Percentiles rank a stretch among this genome's conserved stretches.
Evolutionary conservation across 2,888 invertebrate genomes (phyloP).

Genomic region (Ephialtes manifestator): DNA sequence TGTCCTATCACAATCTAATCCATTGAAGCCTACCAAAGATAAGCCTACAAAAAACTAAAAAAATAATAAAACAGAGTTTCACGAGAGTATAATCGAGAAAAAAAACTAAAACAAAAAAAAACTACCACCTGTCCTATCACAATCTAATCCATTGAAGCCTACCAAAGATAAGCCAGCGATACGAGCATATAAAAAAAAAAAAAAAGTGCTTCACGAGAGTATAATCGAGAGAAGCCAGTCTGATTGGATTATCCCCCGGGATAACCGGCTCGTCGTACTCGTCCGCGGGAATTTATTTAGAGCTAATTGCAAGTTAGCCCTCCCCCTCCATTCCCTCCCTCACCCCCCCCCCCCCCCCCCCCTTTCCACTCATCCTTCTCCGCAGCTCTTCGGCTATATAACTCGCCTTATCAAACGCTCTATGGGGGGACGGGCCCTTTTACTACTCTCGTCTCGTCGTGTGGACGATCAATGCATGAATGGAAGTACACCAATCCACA

Average conservation of each 20-base stretch:
- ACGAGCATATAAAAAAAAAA: constrained; percentile 2
- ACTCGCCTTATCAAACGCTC: constrained; percentile 73
- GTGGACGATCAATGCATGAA: constrained; percentile 85
- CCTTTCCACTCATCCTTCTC: no score
- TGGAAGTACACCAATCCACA: constrained; percentile 75
- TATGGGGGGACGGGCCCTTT: constrained; percentile 47
- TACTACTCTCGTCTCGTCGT: constrained; percentile 70
- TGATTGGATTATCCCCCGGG: constrained; percentile 61
- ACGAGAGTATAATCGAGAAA: background rate
- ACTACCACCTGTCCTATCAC: no score
- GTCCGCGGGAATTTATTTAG: constrained; percentile 67
- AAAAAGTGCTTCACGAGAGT: background rate
- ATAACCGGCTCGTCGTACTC: constrained; percentile 56
- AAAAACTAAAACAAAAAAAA: background rate
- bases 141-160: constrained; percentile 2
- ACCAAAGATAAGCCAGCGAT: constrained; percentile 9
- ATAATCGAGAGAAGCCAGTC: constrained; percentile 12
- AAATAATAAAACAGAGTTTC: no score
- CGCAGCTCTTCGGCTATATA: background rate
- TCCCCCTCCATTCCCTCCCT: background rate
- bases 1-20: no score
- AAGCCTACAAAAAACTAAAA: no score
- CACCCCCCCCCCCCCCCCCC: background rate
- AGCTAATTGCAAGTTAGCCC: constrained; percentile 71
- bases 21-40: no score